Evolutionary conservation across 2,113 vertebrate species (phyloP).

Genomic region (Leiothrix lutea): DNA sequence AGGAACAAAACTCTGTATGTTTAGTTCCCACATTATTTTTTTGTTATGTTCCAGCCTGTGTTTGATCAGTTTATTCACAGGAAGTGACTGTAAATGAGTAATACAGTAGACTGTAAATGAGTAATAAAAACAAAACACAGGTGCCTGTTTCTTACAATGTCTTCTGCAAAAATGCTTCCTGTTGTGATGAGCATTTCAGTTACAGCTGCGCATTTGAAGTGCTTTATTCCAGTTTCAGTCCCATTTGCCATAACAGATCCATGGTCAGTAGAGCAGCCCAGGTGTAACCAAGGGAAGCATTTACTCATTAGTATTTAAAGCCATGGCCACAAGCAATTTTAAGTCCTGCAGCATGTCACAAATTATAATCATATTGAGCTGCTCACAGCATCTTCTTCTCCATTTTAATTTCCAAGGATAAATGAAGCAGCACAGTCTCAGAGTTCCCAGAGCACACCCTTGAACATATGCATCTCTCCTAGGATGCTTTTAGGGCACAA

Average conservation of each 20-base stretch:
- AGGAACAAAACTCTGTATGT: background rate
- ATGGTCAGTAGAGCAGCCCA: background rate
- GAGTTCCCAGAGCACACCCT: background rate
- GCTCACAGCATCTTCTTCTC: background rate
- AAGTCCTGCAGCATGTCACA: background rate
- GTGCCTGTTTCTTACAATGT: background rate
- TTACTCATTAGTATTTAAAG: background rate
- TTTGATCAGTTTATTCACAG: background rate
- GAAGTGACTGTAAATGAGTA: background rate
- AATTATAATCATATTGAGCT: background rate
- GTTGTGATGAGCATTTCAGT: background rate
- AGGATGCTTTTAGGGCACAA: background rate
- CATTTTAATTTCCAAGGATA: slow-evolving; percentile 21
- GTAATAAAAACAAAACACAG: background rate
- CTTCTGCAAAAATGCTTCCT: background rate
- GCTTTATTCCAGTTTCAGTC: background rate
- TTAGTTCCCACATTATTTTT: background rate
- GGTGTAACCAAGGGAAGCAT: background rate
- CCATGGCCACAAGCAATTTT: background rate
- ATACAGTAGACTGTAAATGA: background rate
- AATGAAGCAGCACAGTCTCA: background rate
- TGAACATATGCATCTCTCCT: background rate
- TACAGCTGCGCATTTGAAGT: background rate
- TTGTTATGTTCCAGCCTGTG: background rate
- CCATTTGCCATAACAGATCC: background rate